These are phyloP conservation scores for Podotricha telesiphe DNA, from an alignment of 2,888 invertebrate genomes.

Conservation along the genomic window DNA sequence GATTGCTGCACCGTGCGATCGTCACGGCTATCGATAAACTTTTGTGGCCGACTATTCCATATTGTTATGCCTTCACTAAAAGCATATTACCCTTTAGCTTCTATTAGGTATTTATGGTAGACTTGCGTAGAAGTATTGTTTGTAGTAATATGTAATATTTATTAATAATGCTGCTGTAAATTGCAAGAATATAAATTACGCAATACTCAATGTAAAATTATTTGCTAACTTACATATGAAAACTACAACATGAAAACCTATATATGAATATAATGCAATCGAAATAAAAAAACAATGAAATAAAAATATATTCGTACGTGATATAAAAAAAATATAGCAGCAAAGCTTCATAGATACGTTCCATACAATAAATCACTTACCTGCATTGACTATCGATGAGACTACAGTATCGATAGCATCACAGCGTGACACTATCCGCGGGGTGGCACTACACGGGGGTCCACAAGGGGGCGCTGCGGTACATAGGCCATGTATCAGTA, in stretches of 20 bases:
- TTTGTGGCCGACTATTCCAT: slow-evolving; percentile 12
- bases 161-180: background rate
- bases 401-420: slow-evolving; percentile 61
- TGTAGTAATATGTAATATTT: background rate
- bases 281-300: background rate
- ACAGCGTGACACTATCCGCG: slow-evolving; percentile 64
- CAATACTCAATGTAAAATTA: no score
- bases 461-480: slow-evolving; percentile 66
- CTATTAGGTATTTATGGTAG: slow-evolving; percentile 5
- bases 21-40: slow-evolving; percentile 66
- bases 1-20: slow-evolving; percentile 74
- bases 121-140: background rate
- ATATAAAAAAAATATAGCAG: background rate
- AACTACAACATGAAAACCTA: background rate
- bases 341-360: background rate
- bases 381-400: slow-evolving; percentile 51
- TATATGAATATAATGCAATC: background rate
- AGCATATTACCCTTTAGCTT: slow-evolving; percentile 18
- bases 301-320: background rate
- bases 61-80: slow-evolving; percentile 17
- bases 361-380: slow-evolving; percentile 18
- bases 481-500: slow-evolving; percentile 77
- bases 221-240: background rate
- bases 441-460: slow-evolving; percentile 71
- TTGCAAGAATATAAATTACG: background rate